Base-by-base conservation (phyloP, 2,797 vertebrate species). In the Cryptoblepharus egeriae region DNA sequence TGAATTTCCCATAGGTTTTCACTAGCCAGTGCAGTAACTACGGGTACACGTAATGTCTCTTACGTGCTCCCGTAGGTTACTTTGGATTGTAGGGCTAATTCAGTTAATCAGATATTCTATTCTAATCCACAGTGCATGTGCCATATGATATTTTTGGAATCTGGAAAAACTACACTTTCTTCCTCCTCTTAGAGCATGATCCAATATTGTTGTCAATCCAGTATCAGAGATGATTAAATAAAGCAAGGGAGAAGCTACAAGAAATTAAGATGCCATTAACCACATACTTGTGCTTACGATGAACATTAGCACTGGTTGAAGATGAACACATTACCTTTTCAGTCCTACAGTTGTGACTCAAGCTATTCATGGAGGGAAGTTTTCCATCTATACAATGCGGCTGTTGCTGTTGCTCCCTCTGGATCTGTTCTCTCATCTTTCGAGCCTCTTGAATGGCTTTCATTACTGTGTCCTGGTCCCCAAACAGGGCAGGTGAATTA, bases 391-490 rank as follows among this genome's bases (percentile, higher is more conserved):
- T 95, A 82, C 97, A 95, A 86, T 98, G 98, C 1, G 98, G 97
- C 81, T 97, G 97, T 55, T 94, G 93, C 91, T 97, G 96, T 95
- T 98, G 97, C 95, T 98, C 97, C 80, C 97, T 94, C 94, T 98
- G 98, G 92, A 99, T 98, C 95, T 99, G 98, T 93, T 99, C 98
- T 95, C 98, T 96, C 98, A 99, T 98, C 94, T 98, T 99, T 84
- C 98, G 95, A 67, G 98, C 98, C 94, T 99, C 98, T 86, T 99
- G 98, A 93, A 99, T 99, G 92, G 98, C 98, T 96, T 99, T 99
- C 98, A 99, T 98, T 92, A 99, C 98, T 11, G 98, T 97, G 26
- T 99, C 98, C 97, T 99, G 98, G 96, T 99, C 98, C 93, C 98
- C 98, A 84, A 99, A 99, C 65, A 99, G 95, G 35, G 97, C 97